Percentiles rank a stretch among this genome's conserved stretches.
Conservation (phyloP, 2,888 invertebrate genomes). For the Diaperis boleti region DNA sequence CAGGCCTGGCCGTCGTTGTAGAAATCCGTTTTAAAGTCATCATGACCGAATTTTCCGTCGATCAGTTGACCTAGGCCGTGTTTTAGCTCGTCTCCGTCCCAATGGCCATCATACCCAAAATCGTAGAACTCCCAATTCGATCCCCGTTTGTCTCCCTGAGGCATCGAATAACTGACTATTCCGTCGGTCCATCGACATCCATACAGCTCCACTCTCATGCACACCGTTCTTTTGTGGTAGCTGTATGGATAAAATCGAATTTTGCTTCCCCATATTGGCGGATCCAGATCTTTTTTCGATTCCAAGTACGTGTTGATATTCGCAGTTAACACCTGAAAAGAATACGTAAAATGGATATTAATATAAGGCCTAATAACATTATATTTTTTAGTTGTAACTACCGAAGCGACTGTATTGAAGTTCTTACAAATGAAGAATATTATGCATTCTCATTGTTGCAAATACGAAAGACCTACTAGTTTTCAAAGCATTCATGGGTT, state of each 20-base stretch:
- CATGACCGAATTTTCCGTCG: slow-evolving; percentile 84
- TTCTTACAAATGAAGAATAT: too few species aligned
- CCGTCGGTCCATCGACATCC: slow-evolving; percentile 91
- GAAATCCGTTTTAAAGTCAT: slow-evolving; percentile 77
- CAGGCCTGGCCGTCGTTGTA: slow-evolving; percentile 78
- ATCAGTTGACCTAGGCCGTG: slow-evolving; percentile 88
- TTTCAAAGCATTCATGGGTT: slow-evolving; percentile 38
- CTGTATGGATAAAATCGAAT: slow-evolving; percentile 90
- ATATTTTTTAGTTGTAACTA: neutral
- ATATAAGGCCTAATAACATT: neutral
- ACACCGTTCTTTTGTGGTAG: slow-evolving; percentile 85
- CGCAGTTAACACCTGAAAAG: slow-evolving; percentile 80
- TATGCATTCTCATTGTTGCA: neutral
- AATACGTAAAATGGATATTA: neutral
- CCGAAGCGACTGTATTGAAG: too few species aligned
- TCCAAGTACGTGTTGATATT: slow-evolving; percentile 89
- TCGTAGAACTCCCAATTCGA: slow-evolving; percentile 86
- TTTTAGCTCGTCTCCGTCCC: slow-evolving; percentile 77
- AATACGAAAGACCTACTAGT: slow-evolving; percentile 7
- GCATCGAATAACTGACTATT: slow-evolving; percentile 87
- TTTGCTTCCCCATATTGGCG: slow-evolving; percentile 87
- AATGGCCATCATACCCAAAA: slow-evolving; percentile 86
- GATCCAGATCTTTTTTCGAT: slow-evolving; percentile 81
- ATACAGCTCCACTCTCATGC: slow-evolving; percentile 91
- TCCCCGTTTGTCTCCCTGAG: slow-evolving; percentile 86